These are phyloP conservation scores for Lepidurus packardi DNA, from an alignment of 1,140 invertebrate species.

Conservation along the genomic window DNA sequence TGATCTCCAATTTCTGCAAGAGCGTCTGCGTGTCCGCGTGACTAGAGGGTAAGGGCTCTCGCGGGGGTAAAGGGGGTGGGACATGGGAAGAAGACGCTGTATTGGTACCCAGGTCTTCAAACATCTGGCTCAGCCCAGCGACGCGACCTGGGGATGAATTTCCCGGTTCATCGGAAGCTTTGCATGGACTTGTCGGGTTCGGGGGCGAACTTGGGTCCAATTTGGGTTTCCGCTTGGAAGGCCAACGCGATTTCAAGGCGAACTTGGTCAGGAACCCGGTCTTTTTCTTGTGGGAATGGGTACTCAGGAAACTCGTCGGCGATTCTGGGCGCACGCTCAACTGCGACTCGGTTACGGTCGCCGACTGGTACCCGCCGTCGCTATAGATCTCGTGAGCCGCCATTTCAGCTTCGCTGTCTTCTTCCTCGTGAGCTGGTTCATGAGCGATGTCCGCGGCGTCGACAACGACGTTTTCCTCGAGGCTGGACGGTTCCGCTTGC, in stretches of 20 bases:
- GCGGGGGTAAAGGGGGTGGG: slow-evolving; percentile 34
- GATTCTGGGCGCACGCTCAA: slow-evolving; percentile 27
- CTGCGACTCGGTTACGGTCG: slow-evolving; percentile 27
- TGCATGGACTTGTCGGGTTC: neutral
- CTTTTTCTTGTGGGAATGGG: slow-evolving; percentile 38
- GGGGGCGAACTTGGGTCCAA: slow-evolving; percentile 23
- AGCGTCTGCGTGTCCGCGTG: slow-evolving; percentile 27
- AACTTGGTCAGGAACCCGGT: slow-evolving; percentile 42
- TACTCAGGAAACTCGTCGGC: neutral
- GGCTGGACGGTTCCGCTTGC: neutral
- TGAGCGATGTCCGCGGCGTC: slow-evolving; percentile 37
- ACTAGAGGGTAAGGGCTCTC: slow-evolving; percentile 30
- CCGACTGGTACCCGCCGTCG: slow-evolving; percentile 21
- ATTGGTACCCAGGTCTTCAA: slow-evolving; percentile 33
- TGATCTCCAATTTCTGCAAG: slow-evolving; percentile 22
- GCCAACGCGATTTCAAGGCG: slow-evolving; percentile 41
- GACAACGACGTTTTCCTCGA: slow-evolving; percentile 25
- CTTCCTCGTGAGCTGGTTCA: slow-evolving; percentile 30
- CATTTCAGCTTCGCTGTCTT: slow-evolving; percentile 27
- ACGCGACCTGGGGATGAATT: slow-evolving; percentile 25
- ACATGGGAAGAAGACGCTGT: neutral
- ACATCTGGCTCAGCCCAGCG: slow-evolving; percentile 35
- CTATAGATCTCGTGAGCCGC: slow-evolving; percentile 30
- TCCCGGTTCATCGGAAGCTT: neutral
- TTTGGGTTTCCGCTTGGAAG: slow-evolving; percentile 40